Percentiles rank a stretch among this genome's conserved stretches.
Conservation (phyloP, 2,888 invertebrate genomes). For the Pherbina coryleti region DNA sequence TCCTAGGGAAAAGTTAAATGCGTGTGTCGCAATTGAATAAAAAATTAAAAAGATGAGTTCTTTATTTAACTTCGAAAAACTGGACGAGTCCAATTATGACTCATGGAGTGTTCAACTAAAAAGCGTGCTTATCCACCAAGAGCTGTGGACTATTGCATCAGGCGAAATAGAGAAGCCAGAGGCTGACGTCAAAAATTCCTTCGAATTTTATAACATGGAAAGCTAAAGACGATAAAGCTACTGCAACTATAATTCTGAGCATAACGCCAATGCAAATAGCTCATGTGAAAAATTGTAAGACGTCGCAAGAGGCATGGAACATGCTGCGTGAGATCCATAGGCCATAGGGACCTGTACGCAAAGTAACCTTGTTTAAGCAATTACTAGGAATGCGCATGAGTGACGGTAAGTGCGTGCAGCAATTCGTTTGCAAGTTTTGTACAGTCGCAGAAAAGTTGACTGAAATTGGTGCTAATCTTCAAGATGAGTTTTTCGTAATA, state of each 20-base stretch:
- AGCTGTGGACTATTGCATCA: constrained; percentile 29
- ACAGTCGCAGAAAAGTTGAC: constrained; percentile 21
- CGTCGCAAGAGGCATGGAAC: constrained; percentile 18
- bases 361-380: constrained; percentile 29
- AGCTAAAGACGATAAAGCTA: constrained; percentile 44
- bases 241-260: constrained; percentile 46
- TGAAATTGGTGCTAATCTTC: constrained; percentile 17
- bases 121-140: constrained; percentile 30
- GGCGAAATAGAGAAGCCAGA: constrained; percentile 4
- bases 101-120: constrained; percentile 12
- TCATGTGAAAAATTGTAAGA: constrained; percentile 43
- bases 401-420: constrained; percentile 13
- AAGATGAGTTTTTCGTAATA: constrained; percentile 24
- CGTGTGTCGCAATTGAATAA: no score
- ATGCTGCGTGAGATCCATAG: no score
- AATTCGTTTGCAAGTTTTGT: constrained; percentile 29
- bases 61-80: constrained; percentile 37
- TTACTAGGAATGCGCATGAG: constrained; percentile 18
- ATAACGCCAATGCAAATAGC: constrained; percentile 46
- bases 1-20: no score
- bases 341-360: no score
- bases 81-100: constrained; percentile 35
- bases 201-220: no score
- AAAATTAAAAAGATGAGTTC: constrained; percentile 25
- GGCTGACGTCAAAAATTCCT: no score